Evolutionary conservation across 2,888 invertebrate genomes (phyloP).

Genomic region (Heliothis peltigera): DNA sequence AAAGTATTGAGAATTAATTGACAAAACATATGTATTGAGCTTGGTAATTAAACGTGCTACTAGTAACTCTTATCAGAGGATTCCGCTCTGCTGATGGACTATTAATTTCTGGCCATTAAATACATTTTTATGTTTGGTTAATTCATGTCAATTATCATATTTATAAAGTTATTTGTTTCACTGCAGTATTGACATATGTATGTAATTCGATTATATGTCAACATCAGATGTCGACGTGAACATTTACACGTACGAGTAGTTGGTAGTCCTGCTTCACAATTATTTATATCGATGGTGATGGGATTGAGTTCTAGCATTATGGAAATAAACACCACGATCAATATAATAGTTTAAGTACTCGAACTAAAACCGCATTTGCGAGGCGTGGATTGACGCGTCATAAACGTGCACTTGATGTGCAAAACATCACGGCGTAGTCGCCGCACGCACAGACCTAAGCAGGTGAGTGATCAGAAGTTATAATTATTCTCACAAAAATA

Average conservation of each 20-base stretch:
- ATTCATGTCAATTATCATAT: too few relatives aligned
- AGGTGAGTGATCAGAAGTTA: not conserved
- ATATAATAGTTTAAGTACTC: slow-evolving; percentile 39
- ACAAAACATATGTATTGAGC: too few relatives aligned
- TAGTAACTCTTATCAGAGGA: too few relatives aligned
- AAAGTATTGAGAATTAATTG: too few relatives aligned
- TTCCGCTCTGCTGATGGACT: too few relatives aligned
- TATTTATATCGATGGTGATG: not conserved
- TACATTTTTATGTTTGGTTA: too few relatives aligned
- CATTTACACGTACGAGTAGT: not conserved
- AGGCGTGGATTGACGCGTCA: slow-evolving; percentile 44
- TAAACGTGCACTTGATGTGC: slow-evolving; percentile 46
- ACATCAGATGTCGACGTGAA: not conserved
- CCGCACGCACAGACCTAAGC: not conserved
- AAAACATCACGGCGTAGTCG: not conserved
- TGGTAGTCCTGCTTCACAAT: not conserved
- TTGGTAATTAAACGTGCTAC: too few relatives aligned
- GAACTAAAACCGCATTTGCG: slow-evolving; percentile 30
- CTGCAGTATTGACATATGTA: not conserved
- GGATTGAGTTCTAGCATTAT: slow-evolving; percentile 13
- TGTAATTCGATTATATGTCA: not conserved
- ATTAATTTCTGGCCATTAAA: too few relatives aligned
- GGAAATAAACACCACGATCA: slow-evolving; percentile 37
- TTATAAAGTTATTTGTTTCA: not conserved
- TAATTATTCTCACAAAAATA: too few relatives aligned